Conservation (phyloP, 2,888 invertebrate species). For the Hirtodrosophila histrioides region DNA sequence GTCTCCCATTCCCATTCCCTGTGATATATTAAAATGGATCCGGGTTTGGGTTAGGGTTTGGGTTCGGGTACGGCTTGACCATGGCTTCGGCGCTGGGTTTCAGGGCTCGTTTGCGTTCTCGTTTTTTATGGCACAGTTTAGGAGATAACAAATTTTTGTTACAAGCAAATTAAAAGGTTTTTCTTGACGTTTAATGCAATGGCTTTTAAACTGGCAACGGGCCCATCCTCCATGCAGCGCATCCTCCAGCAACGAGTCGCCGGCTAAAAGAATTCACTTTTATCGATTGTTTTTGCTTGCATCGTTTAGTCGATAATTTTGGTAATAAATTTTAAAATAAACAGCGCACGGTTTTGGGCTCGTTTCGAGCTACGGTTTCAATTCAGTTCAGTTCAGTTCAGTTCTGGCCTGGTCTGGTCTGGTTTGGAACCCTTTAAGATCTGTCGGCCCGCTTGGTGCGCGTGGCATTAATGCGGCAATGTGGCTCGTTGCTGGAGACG, state of each 20-base stretch:
- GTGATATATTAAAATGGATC: slow-evolving; percentile 81
- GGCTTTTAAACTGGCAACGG: slow-evolving; percentile 65
- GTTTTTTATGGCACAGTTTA: slow-evolving; percentile 82
- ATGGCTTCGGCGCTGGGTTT: slow-evolving; percentile 13
- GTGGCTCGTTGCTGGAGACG: slow-evolving; percentile 52
- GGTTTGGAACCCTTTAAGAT: slow-evolving; percentile 37
- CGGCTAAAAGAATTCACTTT: slow-evolving; percentile 75
- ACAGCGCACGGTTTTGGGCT: slow-evolving; percentile 58
- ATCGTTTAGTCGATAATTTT: slow-evolving; percentile 83
- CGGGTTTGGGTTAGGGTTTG: slow-evolving; percentile 31
- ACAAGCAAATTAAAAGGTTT: slow-evolving; percentile 84
- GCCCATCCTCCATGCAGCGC: slow-evolving; percentile 17
- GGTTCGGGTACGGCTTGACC: slow-evolving; percentile 8
- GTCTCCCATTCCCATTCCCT: slow-evolving; percentile 31
- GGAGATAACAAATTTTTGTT: slow-evolving; percentile 82
- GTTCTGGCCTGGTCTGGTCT: slow-evolving; percentile 7
- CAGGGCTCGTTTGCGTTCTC: slow-evolving; percentile 63
- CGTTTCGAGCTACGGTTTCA: slow-evolving; percentile 24
- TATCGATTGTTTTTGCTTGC: slow-evolving; percentile 83
- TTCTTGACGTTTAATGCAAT: slow-evolving; percentile 75
- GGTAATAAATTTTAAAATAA: slow-evolving; percentile 81
- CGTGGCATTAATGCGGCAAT: slow-evolving; percentile 44
- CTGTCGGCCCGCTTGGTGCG: slow-evolving; percentile 29
- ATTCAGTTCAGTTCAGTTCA: slow-evolving; percentile 8
- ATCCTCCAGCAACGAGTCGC: slow-evolving; percentile 16